A percentile compares a stretch with the other conserved stretches of the same genome.
phyloP scores from a whole-genome alignment of 2,113 vertebrate species.

The Dolichotis patagonum region DNA sequence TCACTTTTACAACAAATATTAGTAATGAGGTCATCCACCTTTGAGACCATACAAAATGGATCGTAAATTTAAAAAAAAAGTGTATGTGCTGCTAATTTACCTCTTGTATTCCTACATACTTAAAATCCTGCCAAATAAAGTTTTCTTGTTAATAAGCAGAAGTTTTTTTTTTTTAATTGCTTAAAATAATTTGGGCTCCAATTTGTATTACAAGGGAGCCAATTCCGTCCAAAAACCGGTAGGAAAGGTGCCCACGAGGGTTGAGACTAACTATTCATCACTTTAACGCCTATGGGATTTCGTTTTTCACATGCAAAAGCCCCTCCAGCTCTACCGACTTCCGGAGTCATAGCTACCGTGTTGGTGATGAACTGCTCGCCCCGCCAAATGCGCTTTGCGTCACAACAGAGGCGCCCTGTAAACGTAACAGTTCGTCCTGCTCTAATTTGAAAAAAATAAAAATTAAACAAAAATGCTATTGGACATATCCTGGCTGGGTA shows the following conservation, averaged over 20 bases:
- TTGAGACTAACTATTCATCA: conserved; percentile 78
- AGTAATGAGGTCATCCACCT: conserved; percentile 96
- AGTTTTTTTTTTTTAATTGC: conserved; percentile 83
- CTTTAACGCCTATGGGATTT: conserved; percentile 81
- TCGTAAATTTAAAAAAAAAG: conserved; percentile 94
- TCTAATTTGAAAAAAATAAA: conserved; percentile 82
- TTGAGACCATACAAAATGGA: conserved; percentile 94
- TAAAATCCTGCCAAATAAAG: conserved; percentile 91
- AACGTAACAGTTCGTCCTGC: conserved; percentile 80
- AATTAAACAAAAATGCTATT: conserved; percentile 66
- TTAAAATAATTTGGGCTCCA: conserved; percentile 87
- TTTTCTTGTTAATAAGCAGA: conserved; percentile 87
- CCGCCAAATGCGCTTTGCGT: conserved; percentile 80
- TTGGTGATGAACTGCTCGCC: conserved; percentile 76
- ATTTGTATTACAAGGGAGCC: conserved; percentile 81
- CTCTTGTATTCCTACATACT: conserved; percentile 89
- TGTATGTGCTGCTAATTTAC: conserved; percentile 91
- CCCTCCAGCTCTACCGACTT: conserved; percentile 78
- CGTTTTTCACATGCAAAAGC: conserved; percentile 85
- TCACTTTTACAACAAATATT: conserved; percentile 99
- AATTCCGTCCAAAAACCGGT: conserved; percentile 84
- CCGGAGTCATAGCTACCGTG: conserved; percentile 80
- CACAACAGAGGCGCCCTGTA: conserved; percentile 81
- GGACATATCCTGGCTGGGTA: conserved; percentile 83
- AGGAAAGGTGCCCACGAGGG: conserved; percentile 87